phyloP scores from a whole-genome alignment of 2,113 vertebrate species.

The Marmota monax region DNA sequence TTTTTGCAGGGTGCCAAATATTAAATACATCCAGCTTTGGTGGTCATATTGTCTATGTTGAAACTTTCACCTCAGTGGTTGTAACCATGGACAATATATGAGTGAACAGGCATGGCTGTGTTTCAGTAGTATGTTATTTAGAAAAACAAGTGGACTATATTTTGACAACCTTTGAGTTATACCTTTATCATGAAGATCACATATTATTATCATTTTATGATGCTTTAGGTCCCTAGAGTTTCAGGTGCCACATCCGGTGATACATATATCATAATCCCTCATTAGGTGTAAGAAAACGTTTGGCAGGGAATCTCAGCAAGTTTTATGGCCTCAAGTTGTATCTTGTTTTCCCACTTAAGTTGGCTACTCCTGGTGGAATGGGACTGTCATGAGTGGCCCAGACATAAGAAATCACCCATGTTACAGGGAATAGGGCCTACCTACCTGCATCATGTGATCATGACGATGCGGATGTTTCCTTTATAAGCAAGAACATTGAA shows the following conservation, averaged over 20 bases:
- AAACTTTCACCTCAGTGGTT: background rate
- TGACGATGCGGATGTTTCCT: background rate
- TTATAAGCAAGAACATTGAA: background rate
- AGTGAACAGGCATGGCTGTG: background rate
- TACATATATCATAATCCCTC: background rate
- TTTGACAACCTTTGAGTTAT: background rate
- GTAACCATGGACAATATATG: background rate
- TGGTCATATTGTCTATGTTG: background rate
- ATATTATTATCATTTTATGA: background rate
- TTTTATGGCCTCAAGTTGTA: background rate
- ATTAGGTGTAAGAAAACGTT: background rate
- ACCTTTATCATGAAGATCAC: background rate
- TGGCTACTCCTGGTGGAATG: too few relatives aligned
- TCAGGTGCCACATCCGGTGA: background rate
- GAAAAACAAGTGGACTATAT: background rate
- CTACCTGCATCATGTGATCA: fast-evolving
- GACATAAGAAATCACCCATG: background rate
- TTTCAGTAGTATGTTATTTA: background rate
- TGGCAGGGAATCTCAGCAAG: background rate
- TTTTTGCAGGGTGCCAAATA: background rate
- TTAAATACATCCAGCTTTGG: background rate
- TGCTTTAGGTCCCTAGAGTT: background rate
- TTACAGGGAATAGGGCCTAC: background rate
- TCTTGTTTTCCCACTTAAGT: background rate
- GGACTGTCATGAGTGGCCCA: background rate